A percentile compares a stretch with the other conserved stretches of the same genome.
Evolutionary conservation across 2,113 vertebrate genomes (phyloP).

Genomic region (Tragelaphus scriptus): DNA sequence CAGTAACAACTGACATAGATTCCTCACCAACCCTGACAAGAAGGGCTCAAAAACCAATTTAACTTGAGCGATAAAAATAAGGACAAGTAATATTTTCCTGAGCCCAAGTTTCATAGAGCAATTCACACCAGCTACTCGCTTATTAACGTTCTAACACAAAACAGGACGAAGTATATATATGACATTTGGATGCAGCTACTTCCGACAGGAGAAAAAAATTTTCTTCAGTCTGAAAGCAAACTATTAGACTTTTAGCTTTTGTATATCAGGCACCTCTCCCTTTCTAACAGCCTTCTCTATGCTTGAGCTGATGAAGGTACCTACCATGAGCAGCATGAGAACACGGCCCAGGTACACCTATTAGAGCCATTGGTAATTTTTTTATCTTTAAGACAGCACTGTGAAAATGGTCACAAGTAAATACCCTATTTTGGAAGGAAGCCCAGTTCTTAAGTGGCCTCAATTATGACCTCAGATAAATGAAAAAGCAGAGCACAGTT

Average conservation of each 20-base stretch:
- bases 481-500: background rate
- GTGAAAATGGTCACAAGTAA: constrained; percentile 21
- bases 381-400: constrained; percentile 21
- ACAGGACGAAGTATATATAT: background rate
- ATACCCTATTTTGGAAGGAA: background rate
- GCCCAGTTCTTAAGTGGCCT: constrained; percentile 12
- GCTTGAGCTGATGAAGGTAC: background rate
- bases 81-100: constrained; percentile 1
- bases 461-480: constrained; percentile 13
- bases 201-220: background rate
- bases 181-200: constrained; percentile 2
- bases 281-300: background rate
- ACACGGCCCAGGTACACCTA: background rate
- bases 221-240: constrained; percentile 25
- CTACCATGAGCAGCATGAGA: background rate
- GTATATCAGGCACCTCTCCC: background rate
- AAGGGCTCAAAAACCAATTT: background rate
- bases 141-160: constrained; percentile 6
- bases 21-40: background rate
- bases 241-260: background rate
- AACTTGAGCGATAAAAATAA: background rate
- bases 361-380: background rate
- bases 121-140: background rate
- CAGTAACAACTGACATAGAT: background rate
- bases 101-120: background rate